Evolutionary conservation across 2,888 invertebrate genomes (phyloP), one percentile per base, ranked within the genome.

Genomic region (Zaprionus obscuricornis): DNA sequence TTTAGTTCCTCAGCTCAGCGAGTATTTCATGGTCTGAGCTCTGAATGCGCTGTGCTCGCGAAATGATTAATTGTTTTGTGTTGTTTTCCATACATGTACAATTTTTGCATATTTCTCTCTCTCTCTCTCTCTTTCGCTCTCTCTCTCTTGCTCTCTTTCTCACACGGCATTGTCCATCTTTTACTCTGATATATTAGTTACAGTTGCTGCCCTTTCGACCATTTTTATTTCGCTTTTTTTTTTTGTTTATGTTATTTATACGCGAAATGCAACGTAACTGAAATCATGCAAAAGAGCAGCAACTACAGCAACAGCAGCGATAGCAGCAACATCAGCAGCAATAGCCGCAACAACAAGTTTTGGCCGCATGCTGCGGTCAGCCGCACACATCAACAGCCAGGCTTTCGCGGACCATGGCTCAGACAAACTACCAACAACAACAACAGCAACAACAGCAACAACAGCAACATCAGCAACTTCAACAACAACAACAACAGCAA

Each of bases 361-460:
- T 66, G 47, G 77, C 73, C 74, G 73, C 82, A 81, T 81, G 82
- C 71, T 81, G 81, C 66, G 81, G 81, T 84, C 62, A 76, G 65
- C 81, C 81, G 66, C 76, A 84, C 78, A 75, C 85, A 81, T 81
- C 81, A 81, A 78, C 81, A 62, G 67, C 59, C 69, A 55, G 72
- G 70, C 70, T 45, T n/a, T n/a, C n/a, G n/a, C n/a, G n/a, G n/a
- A n/a, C 47, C 51, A 51, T 67, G 56, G 46, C 18, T 27, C 47
- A 42, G 27, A 42, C 51, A 42, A 52, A 54, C 46, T 11, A 36
- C n/a, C n/a, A n/a, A n/a, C n/a, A n/a, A n/a, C n/a, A n/a, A n/a
- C n/a, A n/a, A n/a, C n/a, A n/a, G n/a, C n/a, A n/a, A 10, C 29
- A 39, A 34, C 45, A 49, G 20, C 55, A 43, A 11, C 27, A 51